phyloP scores from a whole-genome alignment of 1,140 invertebrate species.

The Polypedilum vanderplanki region DNA sequence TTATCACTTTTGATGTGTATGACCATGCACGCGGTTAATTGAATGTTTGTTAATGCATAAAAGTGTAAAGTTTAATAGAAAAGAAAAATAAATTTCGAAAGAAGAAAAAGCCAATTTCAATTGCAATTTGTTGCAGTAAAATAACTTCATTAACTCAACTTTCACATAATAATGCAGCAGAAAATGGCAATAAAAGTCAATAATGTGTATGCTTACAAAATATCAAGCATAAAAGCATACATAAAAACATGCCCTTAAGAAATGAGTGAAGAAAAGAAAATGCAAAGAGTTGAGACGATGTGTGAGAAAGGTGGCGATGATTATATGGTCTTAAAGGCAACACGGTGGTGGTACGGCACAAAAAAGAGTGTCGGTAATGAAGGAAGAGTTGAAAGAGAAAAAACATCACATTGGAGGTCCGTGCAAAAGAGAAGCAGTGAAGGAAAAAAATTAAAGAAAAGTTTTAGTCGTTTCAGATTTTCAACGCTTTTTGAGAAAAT shows the following conservation, averaged over 20 bases:
- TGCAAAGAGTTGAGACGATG: neutral
- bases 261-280: neutral
- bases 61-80: too few species aligned
- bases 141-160: neutral
- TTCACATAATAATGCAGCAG: too few species aligned
- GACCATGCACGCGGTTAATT: too few species aligned
- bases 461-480: too few species aligned
- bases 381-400: neutral
- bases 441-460: neutral
- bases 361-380: neutral
- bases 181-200: neutral
- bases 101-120: too few species aligned
- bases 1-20: too few species aligned
- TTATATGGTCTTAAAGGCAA: constrained; percentile 8
- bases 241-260: constrained; percentile 18
- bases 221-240: neutral
- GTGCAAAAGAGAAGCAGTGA: neutral
- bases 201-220: neutral
- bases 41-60: too few species aligned
- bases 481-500: too few species aligned
- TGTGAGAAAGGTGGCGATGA: constrained; percentile 22
- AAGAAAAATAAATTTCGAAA: too few species aligned
- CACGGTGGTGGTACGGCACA: neutral
- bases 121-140: neutral
- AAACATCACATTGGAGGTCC: neutral